Percentiles rank a stretch among this genome's conserved stretches.
phyloP scores from a whole-genome alignment of 2,113 vertebrate species.

The Notothenia coriiceps region DNA sequence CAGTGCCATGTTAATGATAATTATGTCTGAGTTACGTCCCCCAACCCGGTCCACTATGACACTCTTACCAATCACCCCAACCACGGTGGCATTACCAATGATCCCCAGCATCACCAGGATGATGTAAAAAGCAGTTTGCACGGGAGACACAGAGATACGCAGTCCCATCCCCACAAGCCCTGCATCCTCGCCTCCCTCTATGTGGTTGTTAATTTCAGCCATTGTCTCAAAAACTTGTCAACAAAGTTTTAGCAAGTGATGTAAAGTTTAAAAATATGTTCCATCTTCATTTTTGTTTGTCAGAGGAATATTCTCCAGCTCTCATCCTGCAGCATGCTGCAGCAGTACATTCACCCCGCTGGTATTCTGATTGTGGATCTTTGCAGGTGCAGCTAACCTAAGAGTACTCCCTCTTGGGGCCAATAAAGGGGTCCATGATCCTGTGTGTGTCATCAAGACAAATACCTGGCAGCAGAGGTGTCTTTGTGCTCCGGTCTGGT shows the following conservation, averaged over 20 bases:
- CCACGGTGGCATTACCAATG: slow-evolving; percentile 79
- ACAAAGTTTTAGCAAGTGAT: slow-evolving; percentile 16
- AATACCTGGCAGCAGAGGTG: not conserved
- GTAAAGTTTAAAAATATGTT: not conserved
- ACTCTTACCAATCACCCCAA: slow-evolving; percentile 76
- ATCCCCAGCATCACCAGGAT: slow-evolving; percentile 81
- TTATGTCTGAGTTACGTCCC: slow-evolving; percentile 81
- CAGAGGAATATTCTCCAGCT: not conserved
- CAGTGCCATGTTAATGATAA: slow-evolving; percentile 84
- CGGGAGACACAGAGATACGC: slow-evolving; percentile 46
- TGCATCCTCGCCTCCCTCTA: not conserved
- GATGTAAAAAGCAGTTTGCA: slow-evolving; percentile 71
- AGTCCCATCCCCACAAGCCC: slow-evolving; percentile 67
- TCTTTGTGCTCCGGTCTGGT: not conserved
- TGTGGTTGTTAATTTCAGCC: not conserved
- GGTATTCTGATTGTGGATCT: not conserved
- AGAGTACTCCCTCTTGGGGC: not conserved
- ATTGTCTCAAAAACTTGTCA: not conserved
- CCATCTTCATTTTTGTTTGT: slow-evolving; percentile 11
- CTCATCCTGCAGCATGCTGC: slow-evolving; percentile 5
- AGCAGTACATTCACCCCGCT: not conserved
- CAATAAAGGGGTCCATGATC: slow-evolving; percentile 5
- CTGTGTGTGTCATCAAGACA: not conserved
- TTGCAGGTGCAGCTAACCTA: not conserved
- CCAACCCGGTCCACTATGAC: slow-evolving; percentile 61